phyloP scores from a whole-genome alignment of 2,888 invertebrate species.

The Ennomos fuscantarius region DNA sequence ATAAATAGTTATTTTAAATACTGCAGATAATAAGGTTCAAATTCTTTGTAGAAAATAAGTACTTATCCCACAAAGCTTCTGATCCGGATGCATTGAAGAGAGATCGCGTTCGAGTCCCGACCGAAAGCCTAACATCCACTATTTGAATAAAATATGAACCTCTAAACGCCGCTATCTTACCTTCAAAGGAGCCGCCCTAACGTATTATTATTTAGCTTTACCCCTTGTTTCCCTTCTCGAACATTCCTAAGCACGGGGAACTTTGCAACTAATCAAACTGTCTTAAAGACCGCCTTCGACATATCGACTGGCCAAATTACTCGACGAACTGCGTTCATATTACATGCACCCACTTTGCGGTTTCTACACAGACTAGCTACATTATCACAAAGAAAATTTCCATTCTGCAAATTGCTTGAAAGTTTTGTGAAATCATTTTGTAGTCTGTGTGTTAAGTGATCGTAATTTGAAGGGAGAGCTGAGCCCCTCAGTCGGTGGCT shows the following conservation, averaged over 20 bases:
- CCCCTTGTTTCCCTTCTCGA: constrained; percentile 30
- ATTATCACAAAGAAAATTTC: constrained; percentile 21
- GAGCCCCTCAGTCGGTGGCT: constrained; percentile 32
- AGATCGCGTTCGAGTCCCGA: constrained; percentile 1
- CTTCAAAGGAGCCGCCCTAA: constrained; percentile 18
- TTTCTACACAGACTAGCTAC: constrained; percentile 20
- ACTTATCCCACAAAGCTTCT: constrained; percentile 4
- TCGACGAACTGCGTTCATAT: constrained; percentile 43
- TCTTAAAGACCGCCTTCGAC: constrained; percentile 70
- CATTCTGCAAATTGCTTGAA: constrained; percentile 25
- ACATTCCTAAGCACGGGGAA: constrained; percentile 48
- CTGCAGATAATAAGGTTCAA: too few species aligned
- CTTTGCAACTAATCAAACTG: constrained; percentile 76
- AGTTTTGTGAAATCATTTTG: not conserved
- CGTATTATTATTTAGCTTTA: constrained; percentile 27
- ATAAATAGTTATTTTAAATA: too few species aligned
- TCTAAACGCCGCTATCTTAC: constrained; percentile 18
- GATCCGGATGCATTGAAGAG: constrained; percentile 15
- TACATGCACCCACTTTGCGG: constrained; percentile 36
- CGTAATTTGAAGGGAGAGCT: constrained; percentile 27
- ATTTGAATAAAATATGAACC: constrained; percentile 22
- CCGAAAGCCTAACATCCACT: constrained; percentile 2
- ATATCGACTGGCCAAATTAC: constrained; percentile 69
- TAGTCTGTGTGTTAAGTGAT: constrained; percentile 15
- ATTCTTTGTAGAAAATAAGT: constrained; percentile 1